Base-by-base conservation (phyloP, 2,797 vertebrate genomes). In the Anguilla obscura region DNA sequence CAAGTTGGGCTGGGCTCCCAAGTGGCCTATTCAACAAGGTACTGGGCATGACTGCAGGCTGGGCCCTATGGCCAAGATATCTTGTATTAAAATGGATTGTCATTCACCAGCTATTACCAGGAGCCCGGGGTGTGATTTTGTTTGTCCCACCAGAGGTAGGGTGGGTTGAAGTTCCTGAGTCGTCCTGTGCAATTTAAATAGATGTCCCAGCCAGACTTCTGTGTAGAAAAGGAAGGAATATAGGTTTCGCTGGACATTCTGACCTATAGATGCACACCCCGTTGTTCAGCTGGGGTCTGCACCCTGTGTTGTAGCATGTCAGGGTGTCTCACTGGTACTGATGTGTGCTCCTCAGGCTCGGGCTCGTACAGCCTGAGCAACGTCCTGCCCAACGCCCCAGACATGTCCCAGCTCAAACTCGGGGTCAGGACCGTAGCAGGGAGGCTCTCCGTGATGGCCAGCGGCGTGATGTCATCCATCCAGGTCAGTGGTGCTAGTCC, bases 391-490 rank as follows among this genome's bases (percentile, higher is more conserved):
- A 95, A 84, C 0, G 97, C 98, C 84, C 98, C 98, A 0, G 98
- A 99, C 95, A 98, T 99, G 97, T 90, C 97, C 0, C 98, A 99
- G 92, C 97, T 99, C 89, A 98, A 97, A 93, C 96, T 97, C 74
- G 98, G 98, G 0, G 97, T 99, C 50, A 96, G 96, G 86, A 97
- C 97, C 0, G 97, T 99, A 0, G 98, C 98, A 0, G 98, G 98
- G 18, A 98, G 96, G 83, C 97, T 99, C 54, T 99, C 98, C 0
- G 97, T 98, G 83, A 97, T 99, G 93, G 98, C 98, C 89, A 99
- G 97, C 12, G 98, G 98, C 0, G 98, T 99, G 1, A 97, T 99
- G 93, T 97, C 93, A 54, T 95, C 98, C 10, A 98, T 99, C 91
- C 98, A 99, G 98, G 98, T 99, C 0, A 87, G 95, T 91, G 40